phyloP scores from a whole-genome alignment of 2,797 vertebrate species.

The Periophthalmus magnuspinnatus region DNA sequence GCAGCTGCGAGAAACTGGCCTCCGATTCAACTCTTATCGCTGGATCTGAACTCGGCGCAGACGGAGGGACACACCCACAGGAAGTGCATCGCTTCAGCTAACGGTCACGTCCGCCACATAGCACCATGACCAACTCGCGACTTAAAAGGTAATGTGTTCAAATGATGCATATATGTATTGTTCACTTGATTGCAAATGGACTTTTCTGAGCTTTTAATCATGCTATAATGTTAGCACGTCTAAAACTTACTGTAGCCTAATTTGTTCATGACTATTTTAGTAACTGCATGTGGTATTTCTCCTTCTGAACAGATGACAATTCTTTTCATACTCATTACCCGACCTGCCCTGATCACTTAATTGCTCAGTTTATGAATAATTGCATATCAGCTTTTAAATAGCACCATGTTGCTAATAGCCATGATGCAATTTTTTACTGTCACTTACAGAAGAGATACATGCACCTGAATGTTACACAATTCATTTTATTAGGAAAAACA shows the following conservation, averaged over 20 bases:
- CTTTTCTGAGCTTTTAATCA: neutral
- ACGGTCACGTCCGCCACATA: conserved; percentile 58
- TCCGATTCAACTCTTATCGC: conserved; percentile 65
- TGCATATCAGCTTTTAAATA: neutral
- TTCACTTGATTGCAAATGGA: neutral
- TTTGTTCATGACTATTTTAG: neutral
- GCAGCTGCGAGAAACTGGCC: conserved; percentile 62
- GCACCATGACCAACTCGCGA: conserved; percentile 44
- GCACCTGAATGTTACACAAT: too few relatives aligned
- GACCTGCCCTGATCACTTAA: neutral
- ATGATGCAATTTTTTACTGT: neutral
- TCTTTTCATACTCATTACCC: too few relatives aligned
- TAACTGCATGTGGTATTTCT: neutral
- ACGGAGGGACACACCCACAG: conserved; percentile 70
- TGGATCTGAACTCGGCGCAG: conserved; percentile 60
- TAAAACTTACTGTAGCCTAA: neutral
- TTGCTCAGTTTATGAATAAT: neutral
- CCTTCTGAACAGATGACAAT: too few relatives aligned
- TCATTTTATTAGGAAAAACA: too few relatives aligned
- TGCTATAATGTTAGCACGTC: neutral
- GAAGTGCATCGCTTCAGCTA: conserved; percentile 63
- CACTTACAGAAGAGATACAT: too few relatives aligned
- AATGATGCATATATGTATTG: neutral
- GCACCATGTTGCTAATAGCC: neutral
- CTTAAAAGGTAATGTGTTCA: conserved; percentile 56